Evolutionary conservation across 2,888 invertebrate genomes (phyloP).

Genomic region (Heliconius hortense): DNA sequence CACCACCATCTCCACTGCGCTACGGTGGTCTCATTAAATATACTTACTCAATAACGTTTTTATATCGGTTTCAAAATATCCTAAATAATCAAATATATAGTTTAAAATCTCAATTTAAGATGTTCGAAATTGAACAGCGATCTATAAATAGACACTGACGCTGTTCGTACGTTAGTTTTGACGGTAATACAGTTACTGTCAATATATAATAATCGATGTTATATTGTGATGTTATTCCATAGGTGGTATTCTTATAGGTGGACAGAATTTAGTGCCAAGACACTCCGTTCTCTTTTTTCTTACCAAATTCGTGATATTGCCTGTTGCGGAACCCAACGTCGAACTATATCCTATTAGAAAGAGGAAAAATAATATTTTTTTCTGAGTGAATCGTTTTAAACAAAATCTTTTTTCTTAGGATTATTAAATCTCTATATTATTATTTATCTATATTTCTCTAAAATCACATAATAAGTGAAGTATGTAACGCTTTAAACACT

Average conservation of each 20-base stretch:
- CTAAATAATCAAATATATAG: background rate
- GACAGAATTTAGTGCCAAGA: background rate
- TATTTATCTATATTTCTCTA: background rate
- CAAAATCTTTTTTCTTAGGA: background rate
- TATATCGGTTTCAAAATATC: background rate
- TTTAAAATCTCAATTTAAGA: slow-evolving; percentile 20
- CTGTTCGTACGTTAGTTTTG: slow-evolving; percentile 15
- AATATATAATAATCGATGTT: slow-evolving; percentile 3
- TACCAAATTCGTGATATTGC: background rate
- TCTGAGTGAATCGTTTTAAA: background rate
- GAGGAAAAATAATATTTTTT: background rate
- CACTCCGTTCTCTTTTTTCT: background rate
- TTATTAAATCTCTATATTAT: background rate
- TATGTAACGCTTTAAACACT: background rate
- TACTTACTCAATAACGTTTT: background rate
- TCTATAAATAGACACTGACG: slow-evolving; percentile 25
- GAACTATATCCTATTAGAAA: background rate
- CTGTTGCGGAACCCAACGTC: background rate
- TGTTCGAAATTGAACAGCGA: slow-evolving; percentile 20
- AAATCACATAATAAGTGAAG: background rate
- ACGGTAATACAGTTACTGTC: slow-evolving; percentile 16
- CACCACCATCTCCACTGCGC: no score
- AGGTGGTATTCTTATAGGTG: background rate
- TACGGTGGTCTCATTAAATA: background rate
- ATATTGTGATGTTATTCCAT: background rate